These are phyloP conservation scores for Onthophagus sagittarius DNA, from an alignment of 2,888 invertebrate species.

Conservation along the genomic window DNA sequence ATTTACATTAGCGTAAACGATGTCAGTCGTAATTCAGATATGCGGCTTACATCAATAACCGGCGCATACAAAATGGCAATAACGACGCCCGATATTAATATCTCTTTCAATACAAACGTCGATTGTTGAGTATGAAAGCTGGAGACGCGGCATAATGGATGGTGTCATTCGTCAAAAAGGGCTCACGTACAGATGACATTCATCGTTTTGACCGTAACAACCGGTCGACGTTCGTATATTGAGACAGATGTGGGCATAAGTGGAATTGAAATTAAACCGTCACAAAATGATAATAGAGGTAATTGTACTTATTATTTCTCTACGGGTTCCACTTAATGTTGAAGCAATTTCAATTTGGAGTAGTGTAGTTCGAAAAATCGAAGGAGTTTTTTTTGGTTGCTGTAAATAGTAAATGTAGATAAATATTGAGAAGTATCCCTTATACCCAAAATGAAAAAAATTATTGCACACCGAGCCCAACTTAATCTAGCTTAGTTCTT, in stretches of 20 bases:
- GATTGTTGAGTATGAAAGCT: background rate
- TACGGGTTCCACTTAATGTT: background rate
- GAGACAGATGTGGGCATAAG: constrained; percentile 11
- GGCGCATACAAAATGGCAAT: background rate
- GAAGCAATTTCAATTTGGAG: too few relatives aligned
- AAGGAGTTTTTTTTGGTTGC: too few relatives aligned
- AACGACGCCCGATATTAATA: background rate
- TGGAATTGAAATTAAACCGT: constrained; percentile 2
- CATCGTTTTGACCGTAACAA: constrained; percentile 1
- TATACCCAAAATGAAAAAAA: too few relatives aligned
- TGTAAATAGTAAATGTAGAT: too few relatives aligned
- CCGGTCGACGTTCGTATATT: background rate
- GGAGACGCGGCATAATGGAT: constrained; percentile 9
- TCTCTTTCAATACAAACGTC: background rate
- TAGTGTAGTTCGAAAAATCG: too few relatives aligned
- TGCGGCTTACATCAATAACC: background rate
- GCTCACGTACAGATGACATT: constrained; percentile 1
- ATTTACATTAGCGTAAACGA: background rate
- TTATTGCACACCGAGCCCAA: too few relatives aligned
- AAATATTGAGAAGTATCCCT: too few relatives aligned
- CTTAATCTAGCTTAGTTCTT: too few relatives aligned
- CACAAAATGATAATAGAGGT: background rate
- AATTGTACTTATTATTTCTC: background rate
- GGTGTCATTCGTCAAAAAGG: constrained; percentile 8
- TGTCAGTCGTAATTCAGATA: background rate